phyloP scores from a whole-genome alignment of 2,113 vertebrate genomes.

The zebrafish (Danio rerio) region GRCz12tu NC_133189.1:29198001-29198500 shows the following conservation, averaged over 20 bases:
- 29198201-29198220: not conserved
- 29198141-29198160: not conserved
- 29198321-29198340: not conserved
- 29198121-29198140: not conserved
- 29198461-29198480: slow-evolving; percentile 49
- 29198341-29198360: slow-evolving; percentile 2
- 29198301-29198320: not conserved
- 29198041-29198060: slow-evolving; percentile 34
- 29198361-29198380: not conserved
- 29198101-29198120: not conserved
- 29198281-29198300: slow-evolving; percentile 13
- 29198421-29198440: slow-evolving; percentile 52
- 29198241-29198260: slow-evolving; percentile 32
- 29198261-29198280: slow-evolving; percentile 29
- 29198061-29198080: slow-evolving; percentile 22
- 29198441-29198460: slow-evolving; percentile 39
- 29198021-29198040: slow-evolving; percentile 52
- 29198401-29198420: slow-evolving; percentile 32
- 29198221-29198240: slow-evolving; percentile 10
- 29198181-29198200: not conserved
- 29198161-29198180: not conserved
- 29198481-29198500: slow-evolving; percentile 55
- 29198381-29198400: slow-evolving; percentile 5
- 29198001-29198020: not conserved
- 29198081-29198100: slow-evolving; percentile 7